A percentile compares a stretch with the other conserved stretches of the same genome.
Evolutionary conservation across 2,797 vertebrate genomes (phyloP).

Genomic region (Gambusia yucatana): DNA sequence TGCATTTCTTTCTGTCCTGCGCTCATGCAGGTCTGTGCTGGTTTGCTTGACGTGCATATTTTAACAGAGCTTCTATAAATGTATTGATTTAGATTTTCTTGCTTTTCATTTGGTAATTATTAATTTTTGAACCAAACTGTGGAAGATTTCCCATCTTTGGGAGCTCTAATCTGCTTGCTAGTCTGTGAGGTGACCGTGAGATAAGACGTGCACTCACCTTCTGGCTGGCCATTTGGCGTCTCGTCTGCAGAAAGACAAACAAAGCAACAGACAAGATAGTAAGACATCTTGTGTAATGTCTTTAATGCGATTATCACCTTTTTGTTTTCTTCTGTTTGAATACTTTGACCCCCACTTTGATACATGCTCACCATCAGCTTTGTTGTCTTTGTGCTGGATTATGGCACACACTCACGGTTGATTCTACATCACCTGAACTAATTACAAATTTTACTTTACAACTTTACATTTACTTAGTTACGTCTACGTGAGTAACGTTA

Average conservation of each 20-base stretch:
- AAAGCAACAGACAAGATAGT: slow-evolving; percentile 31
- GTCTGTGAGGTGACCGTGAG: slow-evolving; percentile 27
- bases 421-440: neutral
- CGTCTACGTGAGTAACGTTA: too few species aligned
- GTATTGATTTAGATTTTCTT: neutral
- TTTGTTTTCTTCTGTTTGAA: slow-evolving; percentile 2
- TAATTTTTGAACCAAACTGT: neutral
- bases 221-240: slow-evolving; percentile 72
- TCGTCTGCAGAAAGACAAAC: slow-evolving; percentile 74
- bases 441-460: neutral
- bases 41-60: slow-evolving; percentile 8
- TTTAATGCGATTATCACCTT: slow-evolving; percentile 14
- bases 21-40: neutral
- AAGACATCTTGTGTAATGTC: neutral
- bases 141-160: slow-evolving; percentile 5
- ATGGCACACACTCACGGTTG: neutral
- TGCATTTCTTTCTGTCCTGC: neutral
- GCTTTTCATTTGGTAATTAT: neutral
- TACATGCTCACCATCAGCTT: slow-evolving; percentile 12
- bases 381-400: slow-evolving; percentile 16
- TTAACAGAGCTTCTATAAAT: neutral
- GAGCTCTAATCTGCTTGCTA: slow-evolving; percentile 24
- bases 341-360: slow-evolving; percentile 32
- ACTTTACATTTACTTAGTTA: too few species aligned
- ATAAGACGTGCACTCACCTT: slow-evolving; percentile 77